phyloP scores from a whole-genome alignment of 2,888 invertebrate genomes.

The Mactromeris polynyma region DNA sequence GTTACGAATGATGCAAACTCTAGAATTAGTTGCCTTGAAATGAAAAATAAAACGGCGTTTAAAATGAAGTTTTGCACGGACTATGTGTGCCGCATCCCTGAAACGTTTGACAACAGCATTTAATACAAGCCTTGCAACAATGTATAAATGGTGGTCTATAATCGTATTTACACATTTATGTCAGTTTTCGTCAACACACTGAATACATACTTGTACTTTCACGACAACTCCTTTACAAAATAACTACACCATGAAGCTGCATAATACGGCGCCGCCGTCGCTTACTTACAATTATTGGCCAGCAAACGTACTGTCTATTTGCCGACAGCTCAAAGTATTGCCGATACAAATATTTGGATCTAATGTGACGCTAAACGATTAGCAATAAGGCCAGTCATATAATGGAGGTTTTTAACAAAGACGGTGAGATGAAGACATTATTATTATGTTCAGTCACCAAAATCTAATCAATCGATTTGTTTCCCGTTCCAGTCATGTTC shows the following conservation, averaged over 20 bases:
- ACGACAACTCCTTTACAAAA: neutral
- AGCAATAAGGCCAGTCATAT: slow-evolving; percentile 5
- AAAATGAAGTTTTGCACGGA: neutral
- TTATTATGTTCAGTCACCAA: neutral
- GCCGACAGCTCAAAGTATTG: slow-evolving; percentile 19
- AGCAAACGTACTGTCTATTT: slow-evolving; percentile 8
- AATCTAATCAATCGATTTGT: slow-evolving; percentile 1
- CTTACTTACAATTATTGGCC: slow-evolving; percentile 17
- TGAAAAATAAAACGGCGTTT: neutral
- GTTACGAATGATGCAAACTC: neutral
- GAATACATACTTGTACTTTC: neutral
- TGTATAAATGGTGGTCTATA: no score
- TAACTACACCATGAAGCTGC: neutral
- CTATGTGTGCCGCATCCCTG: neutral
- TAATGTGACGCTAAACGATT: slow-evolving; percentile 14
- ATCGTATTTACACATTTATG: no score
- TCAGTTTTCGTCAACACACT: neutral
- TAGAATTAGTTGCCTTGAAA: neutral
- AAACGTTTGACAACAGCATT: neutral
- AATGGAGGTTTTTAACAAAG: slow-evolving; percentile 15
- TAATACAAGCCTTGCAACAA: neutral
- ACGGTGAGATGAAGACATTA: neutral
- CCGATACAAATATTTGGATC: slow-evolving; percentile 3
- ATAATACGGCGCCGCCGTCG: slow-evolving; percentile 4
- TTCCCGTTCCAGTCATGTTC: neutral